Base-by-base conservation (phyloP, 1,140 invertebrate genomes). In the Rhynchophorus ferrugineus region DNA sequence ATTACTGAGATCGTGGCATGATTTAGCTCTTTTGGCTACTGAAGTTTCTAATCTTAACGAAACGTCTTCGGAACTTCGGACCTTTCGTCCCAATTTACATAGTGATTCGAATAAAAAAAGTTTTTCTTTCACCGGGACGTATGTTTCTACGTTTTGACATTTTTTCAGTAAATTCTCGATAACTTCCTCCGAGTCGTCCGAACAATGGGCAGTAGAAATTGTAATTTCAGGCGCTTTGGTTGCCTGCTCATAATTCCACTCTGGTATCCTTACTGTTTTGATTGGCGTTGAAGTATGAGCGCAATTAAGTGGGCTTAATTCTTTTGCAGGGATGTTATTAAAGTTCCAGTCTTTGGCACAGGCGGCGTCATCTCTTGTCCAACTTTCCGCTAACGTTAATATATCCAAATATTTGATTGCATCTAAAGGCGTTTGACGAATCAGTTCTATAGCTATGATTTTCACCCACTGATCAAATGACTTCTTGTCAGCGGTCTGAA, bases 381-480 rank as follows among this genome's bases (percentile, higher is more conserved):
- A 66, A 19, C 56, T 59, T 6, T 61, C 58, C 8, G 67, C 64
- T 13, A 73, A 63, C 0, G 72, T 72, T 11, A 75, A 60, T 22
- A 75, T 73, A 44, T 75, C 73, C 43, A 74, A 56, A 56, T 73
- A 75, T 46, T 71, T 69, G n/a, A 75, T 67, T 1, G 76, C 72
- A 3, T 78, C 75, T n/a, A 82, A 69, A 2, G 79, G 79, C 2
- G 79, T 82, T 59, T 82, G 79, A 1, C 78, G 70, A 19, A 82
- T 75, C 2, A 82, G 67, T 61, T 82, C 78, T 0, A 78, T 76
- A 0, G 78, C 79, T 22, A 82, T 73, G 0, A 77, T 75, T 51
- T 77, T 75, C 13, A 79, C 78, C 79, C 79, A 82, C 2, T 77
- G 71, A 67, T 78, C 78, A 60, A 80, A 82, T 17, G 75, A 70